These are phyloP conservation scores for Spea hammondii DNA, from an alignment of 2,797 vertebrate genomes.

Conservation along the genomic window DNA sequence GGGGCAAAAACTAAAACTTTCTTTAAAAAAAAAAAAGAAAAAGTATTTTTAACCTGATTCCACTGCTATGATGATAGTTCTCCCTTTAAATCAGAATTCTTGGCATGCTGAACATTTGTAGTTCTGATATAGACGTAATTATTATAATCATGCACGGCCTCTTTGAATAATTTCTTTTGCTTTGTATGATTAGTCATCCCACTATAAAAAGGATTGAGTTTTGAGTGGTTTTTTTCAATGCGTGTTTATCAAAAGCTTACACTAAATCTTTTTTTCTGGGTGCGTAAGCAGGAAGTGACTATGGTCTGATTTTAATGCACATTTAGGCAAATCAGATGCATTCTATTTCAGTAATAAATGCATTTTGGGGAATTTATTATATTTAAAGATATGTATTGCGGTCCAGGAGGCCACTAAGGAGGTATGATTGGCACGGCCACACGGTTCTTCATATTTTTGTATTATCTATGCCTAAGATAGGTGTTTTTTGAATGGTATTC, in stretches of 20 bases:
- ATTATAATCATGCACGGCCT: slow-evolving; percentile 1
- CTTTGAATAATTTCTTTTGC: background rate
- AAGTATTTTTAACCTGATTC: too few species aligned
- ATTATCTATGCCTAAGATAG: too few species aligned
- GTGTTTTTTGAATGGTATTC: too few species aligned
- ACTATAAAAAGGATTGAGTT: background rate
- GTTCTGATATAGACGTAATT: background rate
- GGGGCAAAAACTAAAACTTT: too few species aligned
- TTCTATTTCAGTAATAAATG: too few species aligned
- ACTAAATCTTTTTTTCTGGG: slow-evolving; percentile 14
- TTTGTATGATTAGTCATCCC: background rate
- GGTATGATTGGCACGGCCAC: too few species aligned
- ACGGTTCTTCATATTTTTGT: too few species aligned
- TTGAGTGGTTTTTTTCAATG: background rate
- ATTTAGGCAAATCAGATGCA: background rate
- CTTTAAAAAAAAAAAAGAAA: too few species aligned
- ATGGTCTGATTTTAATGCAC: background rate
- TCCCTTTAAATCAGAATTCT: background rate
- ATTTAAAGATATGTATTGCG: background rate
- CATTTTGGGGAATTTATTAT: too few species aligned
- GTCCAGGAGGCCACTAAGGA: too few species aligned
- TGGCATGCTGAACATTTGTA: background rate
- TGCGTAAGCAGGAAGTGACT: background rate
- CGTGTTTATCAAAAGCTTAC: background rate
- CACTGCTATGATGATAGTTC: too few species aligned